Base-by-base conservation (phyloP, 2,113 vertebrate genomes). In the Micronycteris hirsuta region DNA sequence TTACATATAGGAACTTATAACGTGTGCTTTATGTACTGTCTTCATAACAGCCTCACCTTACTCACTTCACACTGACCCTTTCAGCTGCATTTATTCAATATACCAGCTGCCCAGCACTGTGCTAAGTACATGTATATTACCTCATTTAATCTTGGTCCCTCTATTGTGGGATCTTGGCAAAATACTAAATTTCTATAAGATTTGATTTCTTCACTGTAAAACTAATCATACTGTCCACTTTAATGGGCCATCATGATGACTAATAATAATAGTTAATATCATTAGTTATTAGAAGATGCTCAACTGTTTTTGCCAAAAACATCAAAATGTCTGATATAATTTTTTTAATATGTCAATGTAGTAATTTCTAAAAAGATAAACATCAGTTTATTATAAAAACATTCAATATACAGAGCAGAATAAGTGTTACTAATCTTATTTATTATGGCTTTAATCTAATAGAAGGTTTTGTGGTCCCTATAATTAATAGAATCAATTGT, bases 401-500 rank as follows among this genome's bases (percentile, higher is more conserved):
- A 86, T 45, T 95, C 73, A 86, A 56, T 36, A 91, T 93, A 80
- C 54, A 89, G 58, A 85, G 61, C 47, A 90, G 84, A 77, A 28
- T 90, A 70, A 91, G 43, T 70, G 86, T 89, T 71, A 80, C 33
- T 82, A 91, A 80, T 86, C 58, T 86, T 91, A 49, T 67, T 92
- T 78, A 85, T 87, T 90, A 86, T 68, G 45, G 76, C 28, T 94
- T 95, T 94, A 91, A 82, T 88, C 41, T 84, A 93, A 77, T 45
- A 68, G 70, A 93, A 96, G 90, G 45, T n/a, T 94, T 92, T 93
- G 92, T 89, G 96, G 93, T 96, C 91, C 45, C 65, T 87, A 20
- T 96, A 97, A 97, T 97, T 94, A 97, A 93, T 7, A 54, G 84
- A 95, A 94, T 93, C 94, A 94, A 91, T 94, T 88, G 36, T 49